Conservation (phyloP, 2,888 invertebrate genomes). For the Nephrotoma guestfalica region DNA sequence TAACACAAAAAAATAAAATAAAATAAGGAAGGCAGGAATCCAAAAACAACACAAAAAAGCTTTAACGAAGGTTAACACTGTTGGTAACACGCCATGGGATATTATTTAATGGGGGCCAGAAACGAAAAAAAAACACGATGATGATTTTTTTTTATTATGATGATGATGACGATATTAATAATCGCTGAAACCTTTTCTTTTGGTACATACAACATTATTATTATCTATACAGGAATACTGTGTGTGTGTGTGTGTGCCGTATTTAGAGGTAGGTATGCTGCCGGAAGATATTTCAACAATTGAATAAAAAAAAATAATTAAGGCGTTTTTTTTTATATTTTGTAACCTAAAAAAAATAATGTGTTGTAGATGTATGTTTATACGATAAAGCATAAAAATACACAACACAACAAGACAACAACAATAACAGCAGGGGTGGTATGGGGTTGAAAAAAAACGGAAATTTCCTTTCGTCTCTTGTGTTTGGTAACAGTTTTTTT, state of each 20-base stretch:
- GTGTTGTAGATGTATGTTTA: background rate
- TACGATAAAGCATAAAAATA: background rate
- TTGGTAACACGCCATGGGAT: slow-evolving; percentile 1
- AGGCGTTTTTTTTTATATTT: background rate
- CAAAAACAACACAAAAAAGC: background rate
- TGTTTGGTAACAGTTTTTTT: background rate
- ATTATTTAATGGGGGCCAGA: slow-evolving; percentile 3
- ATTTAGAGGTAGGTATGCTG: background rate
- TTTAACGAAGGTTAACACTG: slow-evolving; percentile 3
- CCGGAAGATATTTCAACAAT: background rate
- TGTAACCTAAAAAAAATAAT: background rate
- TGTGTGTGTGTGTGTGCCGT: background rate
- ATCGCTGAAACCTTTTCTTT: background rate
- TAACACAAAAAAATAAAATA: background rate
- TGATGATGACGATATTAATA: background rate
- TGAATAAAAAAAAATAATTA: background rate
- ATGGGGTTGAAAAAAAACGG: background rate
- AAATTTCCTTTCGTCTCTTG: background rate
- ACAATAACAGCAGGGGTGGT: background rate
- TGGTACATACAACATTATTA: background rate
- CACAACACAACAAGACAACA: background rate
- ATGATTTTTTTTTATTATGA: background rate
- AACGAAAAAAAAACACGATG: background rate
- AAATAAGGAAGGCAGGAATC: background rate
- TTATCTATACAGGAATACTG: background rate